These are phyloP conservation scores for Xiphorhynchus elegans DNA, from an alignment of 2,113 vertebrate genomes.

Conservation along the genomic window DNA sequence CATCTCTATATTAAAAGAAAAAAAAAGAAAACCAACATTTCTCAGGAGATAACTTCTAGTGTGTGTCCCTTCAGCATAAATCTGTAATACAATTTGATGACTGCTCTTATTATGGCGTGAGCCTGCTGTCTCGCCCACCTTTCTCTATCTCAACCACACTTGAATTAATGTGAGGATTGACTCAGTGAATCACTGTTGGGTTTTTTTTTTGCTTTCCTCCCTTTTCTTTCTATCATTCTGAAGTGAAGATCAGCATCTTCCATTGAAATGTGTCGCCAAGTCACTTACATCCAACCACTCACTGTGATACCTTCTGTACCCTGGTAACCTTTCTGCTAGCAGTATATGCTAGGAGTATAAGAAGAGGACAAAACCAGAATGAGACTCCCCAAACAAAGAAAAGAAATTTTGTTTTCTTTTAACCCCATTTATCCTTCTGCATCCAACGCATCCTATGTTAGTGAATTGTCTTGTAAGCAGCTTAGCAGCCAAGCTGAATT, in stretches of 20 bases:
- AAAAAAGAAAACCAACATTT: not conserved
- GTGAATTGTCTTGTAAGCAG: not conserved
- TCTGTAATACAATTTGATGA: not conserved
- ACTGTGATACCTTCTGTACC: not conserved
- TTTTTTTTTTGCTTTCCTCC: not conserved
- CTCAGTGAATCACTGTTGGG: not conserved
- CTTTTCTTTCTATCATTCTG: not conserved
- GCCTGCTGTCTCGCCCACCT: not conserved
- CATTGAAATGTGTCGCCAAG: accelerated
- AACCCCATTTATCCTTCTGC: not conserved
- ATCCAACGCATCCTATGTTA: not conserved
- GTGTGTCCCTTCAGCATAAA: not conserved
- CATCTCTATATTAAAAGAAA: not conserved
- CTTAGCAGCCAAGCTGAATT: not conserved
- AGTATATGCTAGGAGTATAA: not conserved
- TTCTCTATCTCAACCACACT: not conserved
- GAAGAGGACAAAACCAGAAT: not conserved
- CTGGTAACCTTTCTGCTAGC: not conserved
- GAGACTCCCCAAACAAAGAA: not conserved
- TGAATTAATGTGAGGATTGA: not conserved
- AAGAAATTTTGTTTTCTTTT: not conserved
- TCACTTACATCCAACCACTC: not conserved
- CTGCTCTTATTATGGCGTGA: not conserved
- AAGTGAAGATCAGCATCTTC: not conserved
- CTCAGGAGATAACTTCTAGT: not conserved